Conservation (phyloP, 2,113 vertebrate genomes). For the Cinclus cinclus region DNA sequence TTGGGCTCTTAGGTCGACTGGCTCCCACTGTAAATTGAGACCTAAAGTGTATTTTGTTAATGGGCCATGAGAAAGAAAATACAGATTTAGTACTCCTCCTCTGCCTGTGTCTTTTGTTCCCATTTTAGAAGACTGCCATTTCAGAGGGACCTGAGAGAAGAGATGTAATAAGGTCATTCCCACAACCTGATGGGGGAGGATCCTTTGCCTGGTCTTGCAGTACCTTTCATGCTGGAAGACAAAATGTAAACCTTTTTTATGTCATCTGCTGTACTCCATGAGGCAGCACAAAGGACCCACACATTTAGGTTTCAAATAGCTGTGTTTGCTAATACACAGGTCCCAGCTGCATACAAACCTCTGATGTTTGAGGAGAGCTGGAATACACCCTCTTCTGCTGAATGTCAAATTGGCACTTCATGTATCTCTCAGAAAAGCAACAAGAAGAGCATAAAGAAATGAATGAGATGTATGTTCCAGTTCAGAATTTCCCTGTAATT, state of each 20-base stretch:
- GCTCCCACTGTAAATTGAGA: conserved; percentile 14
- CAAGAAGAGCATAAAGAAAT: conserved; percentile 24
- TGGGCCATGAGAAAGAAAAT: conserved; percentile 14
- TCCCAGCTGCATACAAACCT: neutral
- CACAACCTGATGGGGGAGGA: neutral
- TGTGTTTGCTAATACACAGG: neutral
- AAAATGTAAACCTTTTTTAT: neutral
- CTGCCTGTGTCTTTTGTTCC: neutral
- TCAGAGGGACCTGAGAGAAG: neutral
- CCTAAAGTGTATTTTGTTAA: conserved; percentile 32
- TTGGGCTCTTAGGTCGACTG: neutral
- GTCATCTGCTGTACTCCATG: neutral
- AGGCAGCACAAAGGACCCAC: neutral
- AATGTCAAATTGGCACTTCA: neutral
- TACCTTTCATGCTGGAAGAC: neutral
- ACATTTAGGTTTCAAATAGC: neutral
- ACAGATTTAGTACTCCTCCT: conserved; percentile 20
- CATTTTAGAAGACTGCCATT: neutral
- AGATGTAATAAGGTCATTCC: neutral
- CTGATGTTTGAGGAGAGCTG: neutral
- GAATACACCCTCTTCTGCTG: neutral
- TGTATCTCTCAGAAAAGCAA: conserved; percentile 28
- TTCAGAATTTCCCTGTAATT: conserved; percentile 53
- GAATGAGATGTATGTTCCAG: conserved; percentile 28
- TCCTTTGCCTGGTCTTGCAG: fast-evolving